Conservation (phyloP, 2,888 invertebrate genomes). For the Andrena trimmerana region DNA sequence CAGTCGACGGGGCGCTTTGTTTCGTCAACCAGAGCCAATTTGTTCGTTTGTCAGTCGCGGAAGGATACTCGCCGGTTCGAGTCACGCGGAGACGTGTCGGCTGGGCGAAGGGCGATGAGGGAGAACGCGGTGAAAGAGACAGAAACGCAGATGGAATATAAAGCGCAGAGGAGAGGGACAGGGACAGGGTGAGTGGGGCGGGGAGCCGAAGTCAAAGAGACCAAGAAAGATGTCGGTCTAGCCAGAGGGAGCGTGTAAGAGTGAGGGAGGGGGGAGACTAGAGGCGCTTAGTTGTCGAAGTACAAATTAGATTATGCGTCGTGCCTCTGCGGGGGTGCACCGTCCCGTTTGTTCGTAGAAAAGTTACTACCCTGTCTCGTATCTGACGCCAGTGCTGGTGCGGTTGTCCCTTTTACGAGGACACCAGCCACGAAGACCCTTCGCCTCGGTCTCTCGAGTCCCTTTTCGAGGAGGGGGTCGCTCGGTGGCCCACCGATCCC, state of each 20-base stretch:
- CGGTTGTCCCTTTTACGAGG: conserved; percentile 59
- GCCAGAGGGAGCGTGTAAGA: neutral
- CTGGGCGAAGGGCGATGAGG: conserved; percentile 55
- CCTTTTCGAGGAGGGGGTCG: conserved; percentile 34
- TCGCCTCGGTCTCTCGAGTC: conserved; percentile 40
- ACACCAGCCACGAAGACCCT: conserved; percentile 60
- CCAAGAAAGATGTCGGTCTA: conserved; percentile 19
- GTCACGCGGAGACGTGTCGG: conserved; percentile 51
- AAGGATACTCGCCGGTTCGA: conserved; percentile 56
- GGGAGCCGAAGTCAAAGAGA: conserved; percentile 29
- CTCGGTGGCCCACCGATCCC: conserved; percentile 67
- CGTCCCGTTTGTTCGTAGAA: conserved; percentile 77
- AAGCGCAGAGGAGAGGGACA: conserved; percentile 27
- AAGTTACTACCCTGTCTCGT: conserved; percentile 78
- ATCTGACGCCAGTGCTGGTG: conserved; percentile 55
- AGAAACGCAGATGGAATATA: conserved; percentile 49
- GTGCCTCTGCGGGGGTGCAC: conserved; percentile 80
- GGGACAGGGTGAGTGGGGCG: conserved; percentile 11
- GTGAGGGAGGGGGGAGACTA: conserved; percentile 23
- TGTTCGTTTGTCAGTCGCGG: conserved; percentile 74
- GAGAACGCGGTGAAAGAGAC: conserved; percentile 54
- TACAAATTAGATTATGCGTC: conserved; percentile 83
- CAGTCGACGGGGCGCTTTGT: conserved; percentile 73
- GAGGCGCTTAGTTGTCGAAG: conserved; percentile 77
- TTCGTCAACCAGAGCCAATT: conserved; percentile 80